Percentiles rank a stretch among this genome's conserved stretches.
phyloP scores from a whole-genome alignment of 2,113 vertebrate genomes.

The Kryptolebias marmoratus region DNA sequence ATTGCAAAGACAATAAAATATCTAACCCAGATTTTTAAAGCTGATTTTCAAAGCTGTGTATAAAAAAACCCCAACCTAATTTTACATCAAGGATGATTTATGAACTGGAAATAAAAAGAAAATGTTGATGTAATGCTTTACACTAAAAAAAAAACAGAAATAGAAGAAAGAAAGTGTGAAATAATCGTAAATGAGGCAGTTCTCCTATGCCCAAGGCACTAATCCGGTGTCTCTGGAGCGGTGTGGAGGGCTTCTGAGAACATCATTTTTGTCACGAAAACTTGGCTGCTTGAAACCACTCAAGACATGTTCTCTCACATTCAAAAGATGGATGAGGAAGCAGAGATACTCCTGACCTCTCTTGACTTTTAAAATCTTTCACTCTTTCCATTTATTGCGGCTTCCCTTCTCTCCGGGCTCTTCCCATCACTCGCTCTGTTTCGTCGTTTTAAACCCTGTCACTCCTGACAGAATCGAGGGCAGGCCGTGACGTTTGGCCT shows the following conservation, averaged over 20 bases:
- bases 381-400: slow-evolving; percentile 56
- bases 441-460: slow-evolving; percentile 54
- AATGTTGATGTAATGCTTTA: slow-evolving; percentile 56
- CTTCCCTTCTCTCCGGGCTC: slow-evolving; percentile 15
- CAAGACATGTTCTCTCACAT: slow-evolving; percentile 67
- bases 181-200: slow-evolving; percentile 26
- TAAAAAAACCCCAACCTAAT: slow-evolving; percentile 40
- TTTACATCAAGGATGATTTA: slow-evolving; percentile 56
- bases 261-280: slow-evolving; percentile 65
- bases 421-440: slow-evolving; percentile 26
- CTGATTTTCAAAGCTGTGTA: slow-evolving; percentile 30
- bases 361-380: slow-evolving; percentile 68
- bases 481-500: slow-evolving; percentile 32
- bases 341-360: slow-evolving; percentile 68
- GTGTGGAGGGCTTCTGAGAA: slow-evolving; percentile 38
- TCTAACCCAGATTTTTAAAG: slow-evolving; percentile 24
- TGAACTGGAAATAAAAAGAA: slow-evolving; percentile 49
- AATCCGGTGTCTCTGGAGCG: slow-evolving; percentile 17
- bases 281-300: slow-evolving; percentile 60
- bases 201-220: slow-evolving; percentile 23
- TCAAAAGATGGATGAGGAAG: slow-evolving; percentile 60
- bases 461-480: slow-evolving; percentile 40
- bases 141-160: slow-evolving; percentile 32
- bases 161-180: background rate
- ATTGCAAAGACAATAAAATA: slow-evolving; percentile 35